Base-by-base conservation (phyloP, 1,140 invertebrate species). In the Pogonomyrmex californicus region DNA sequence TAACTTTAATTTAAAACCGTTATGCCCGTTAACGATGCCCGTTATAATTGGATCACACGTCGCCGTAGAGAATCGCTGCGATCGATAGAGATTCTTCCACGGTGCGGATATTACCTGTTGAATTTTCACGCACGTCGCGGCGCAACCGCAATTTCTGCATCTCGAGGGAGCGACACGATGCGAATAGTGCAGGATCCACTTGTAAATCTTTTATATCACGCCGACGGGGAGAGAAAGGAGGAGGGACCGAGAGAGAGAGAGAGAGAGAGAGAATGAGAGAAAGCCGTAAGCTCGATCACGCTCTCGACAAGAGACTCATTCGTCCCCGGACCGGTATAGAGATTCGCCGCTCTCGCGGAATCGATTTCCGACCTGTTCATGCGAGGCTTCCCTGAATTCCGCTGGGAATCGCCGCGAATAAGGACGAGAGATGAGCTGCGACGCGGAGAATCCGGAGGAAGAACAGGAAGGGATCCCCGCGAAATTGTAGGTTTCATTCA, bases 401-500 rank as follows among this genome's bases (percentile, higher is more conserved):
- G 62, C 4, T 12, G 41, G 44, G 62, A 78, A 68, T 82, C 56
- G 51, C 30, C 51, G 79, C 79, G 56, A 83, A 47, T 75, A 83
- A 89, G 36, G 77, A 51, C 65, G 68, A 36, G 58, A 51, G 77
- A 90, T 88, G 88, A 88, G 82, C 62, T 75, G 87, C 51, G 56
- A 86, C 76, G 30, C 58, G 62, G 76, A 86, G 66, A 82, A 17
- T 30, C 60, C 85, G 56, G 70, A 87, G 65, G 89, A 91, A 44
- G 68, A 82, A 44, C 85, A 65, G 51, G 65, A 86, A 71, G 81
- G 85, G 78, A 91, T 85, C n/a, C 66, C 89, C 83, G 71, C 77
- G 78, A 91, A 90, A 79, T 90, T 86, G 87, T 91, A 88, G n/a
- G 86, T 90, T 77, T 73, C 79, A 79, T 81, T 90, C 63, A 85